phyloP scores from a whole-genome alignment of 2,113 vertebrate genomes.

The Pristiophorus japonicus region DNA sequence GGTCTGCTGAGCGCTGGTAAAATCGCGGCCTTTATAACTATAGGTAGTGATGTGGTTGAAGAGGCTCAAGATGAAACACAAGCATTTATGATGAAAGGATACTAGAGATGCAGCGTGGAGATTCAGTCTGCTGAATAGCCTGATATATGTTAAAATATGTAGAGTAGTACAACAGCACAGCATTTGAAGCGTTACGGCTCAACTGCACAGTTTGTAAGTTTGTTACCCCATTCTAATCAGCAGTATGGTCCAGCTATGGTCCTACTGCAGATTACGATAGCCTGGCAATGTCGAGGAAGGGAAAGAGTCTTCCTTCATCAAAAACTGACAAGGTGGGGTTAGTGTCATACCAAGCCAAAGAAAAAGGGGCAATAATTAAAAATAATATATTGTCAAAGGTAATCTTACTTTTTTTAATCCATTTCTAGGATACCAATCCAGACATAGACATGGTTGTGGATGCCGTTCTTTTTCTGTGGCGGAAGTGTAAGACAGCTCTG shows the following conservation, averaged over 20 bases:
- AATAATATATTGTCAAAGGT: neutral
- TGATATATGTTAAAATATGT: no score
- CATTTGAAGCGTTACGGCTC: neutral
- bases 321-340: neutral
- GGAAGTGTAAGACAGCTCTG: slow-evolving; percentile 65
- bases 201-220: neutral
- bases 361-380: neutral
- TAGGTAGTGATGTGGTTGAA: no score
- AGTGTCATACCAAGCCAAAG: neutral
- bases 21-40: no score
- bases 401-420: neutral
- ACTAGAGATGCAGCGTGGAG: no score
- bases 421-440: slow-evolving; percentile 61
- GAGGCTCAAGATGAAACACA: no score
- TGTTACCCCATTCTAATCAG: neutral
- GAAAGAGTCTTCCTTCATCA: neutral
- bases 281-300: neutral
- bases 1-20: no score
- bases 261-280: neutral
- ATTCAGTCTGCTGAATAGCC: no score
- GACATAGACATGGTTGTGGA: slow-evolving; percentile 70
- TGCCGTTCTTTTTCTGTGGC: slow-evolving; percentile 71
- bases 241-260: neutral
- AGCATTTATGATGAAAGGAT: no score
- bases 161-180: neutral